Base-by-base conservation (phyloP, 2,797 vertebrate species). In the Acestrorhynchus altus region DNA sequence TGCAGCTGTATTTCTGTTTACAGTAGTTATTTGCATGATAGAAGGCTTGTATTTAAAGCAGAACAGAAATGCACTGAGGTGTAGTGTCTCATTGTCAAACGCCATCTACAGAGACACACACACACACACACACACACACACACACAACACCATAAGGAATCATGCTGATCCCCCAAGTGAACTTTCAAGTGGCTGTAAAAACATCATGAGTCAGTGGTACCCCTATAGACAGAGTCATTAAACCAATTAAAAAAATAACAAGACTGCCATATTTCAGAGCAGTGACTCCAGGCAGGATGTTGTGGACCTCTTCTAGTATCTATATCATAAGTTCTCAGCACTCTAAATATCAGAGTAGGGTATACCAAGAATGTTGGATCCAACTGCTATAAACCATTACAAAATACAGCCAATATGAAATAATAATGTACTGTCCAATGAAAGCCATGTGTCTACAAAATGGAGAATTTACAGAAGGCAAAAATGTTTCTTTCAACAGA, bases 1-100 rank as follows among this genome's bases (percentile, higher is more conserved):
- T 81, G 42, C 70, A 72, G 80, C 74, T 65, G 72, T 63, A 77
- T 47, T 52, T 76, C 31, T 66, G 63, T 65, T 69, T 69, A 47
- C 78, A 40, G 22, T 15, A 64, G 39, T 75, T 26, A 65, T 79
- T 42, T 44, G 47, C 42, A 63, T 67, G 69, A 44, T 74, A 35
- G 44, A 82, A 71, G 69, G 59, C 49, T 72, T 56, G 18, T 26
- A 66, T 57, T 49, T 72, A 61, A 63, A 71, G 47, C 61, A 42
- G 46, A 66, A 22, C 8, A n/a, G 28, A 49, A 71, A 70, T 3
- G 40, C 11, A 31, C 16, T 16, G 15, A 26, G 9, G 6, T 61
- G 8, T 24, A 52, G 20, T 26, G 35, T 15, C 5, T 28, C 63
- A 20, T 13, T 69, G 35, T 51, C 4, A 51, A 20, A 16, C 46